These are phyloP conservation scores for Bombus consobrinus DNA, from an alignment of 1,140 invertebrate genomes.

Conservation along the genomic window DNA sequence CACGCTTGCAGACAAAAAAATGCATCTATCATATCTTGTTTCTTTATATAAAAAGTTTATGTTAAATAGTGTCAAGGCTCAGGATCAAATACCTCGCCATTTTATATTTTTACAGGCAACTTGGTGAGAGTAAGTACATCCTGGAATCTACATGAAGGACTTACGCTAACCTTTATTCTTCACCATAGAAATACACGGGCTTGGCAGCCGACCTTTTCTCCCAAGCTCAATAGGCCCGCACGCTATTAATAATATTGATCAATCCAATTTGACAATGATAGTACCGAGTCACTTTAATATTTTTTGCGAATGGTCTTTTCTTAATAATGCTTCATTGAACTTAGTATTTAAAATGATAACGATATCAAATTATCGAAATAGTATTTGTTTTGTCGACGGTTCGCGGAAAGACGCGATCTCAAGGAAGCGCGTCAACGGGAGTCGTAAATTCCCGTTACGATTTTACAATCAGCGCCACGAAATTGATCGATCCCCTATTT, in stretches of 20 bases:
- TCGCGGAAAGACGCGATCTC: too few relatives aligned
- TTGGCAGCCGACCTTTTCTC: conserved; percentile 60
- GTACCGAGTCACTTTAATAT: background rate
- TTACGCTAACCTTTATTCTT: conserved; percentile 68
- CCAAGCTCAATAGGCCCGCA: background rate
- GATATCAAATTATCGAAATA: too few relatives aligned
- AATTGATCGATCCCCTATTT: too few relatives aligned
- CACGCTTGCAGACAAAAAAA: conserved; percentile 40
- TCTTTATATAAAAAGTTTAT: background rate
- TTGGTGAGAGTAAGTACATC: conserved; percentile 7
- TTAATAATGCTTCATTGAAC: background rate
- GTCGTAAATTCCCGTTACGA: too few relatives aligned
- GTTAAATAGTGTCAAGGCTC: background rate
- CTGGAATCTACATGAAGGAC: conserved; percentile 35
- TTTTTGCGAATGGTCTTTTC: background rate
- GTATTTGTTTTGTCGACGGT: too few relatives aligned
- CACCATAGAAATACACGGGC: conserved; percentile 38
- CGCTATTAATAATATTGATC: background rate
- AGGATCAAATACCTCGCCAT: background rate
- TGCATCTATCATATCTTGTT: background rate
- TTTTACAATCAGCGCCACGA: too few relatives aligned
- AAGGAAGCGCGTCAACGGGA: too few relatives aligned
- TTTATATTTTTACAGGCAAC: background rate
- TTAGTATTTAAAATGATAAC: too few relatives aligned
- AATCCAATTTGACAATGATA: background rate